A percentile compares a stretch with the other conserved stretches of the same genome.
phyloP scores from a whole-genome alignment of 2,113 vertebrate genomes.

The Zingel zingel region DNA sequence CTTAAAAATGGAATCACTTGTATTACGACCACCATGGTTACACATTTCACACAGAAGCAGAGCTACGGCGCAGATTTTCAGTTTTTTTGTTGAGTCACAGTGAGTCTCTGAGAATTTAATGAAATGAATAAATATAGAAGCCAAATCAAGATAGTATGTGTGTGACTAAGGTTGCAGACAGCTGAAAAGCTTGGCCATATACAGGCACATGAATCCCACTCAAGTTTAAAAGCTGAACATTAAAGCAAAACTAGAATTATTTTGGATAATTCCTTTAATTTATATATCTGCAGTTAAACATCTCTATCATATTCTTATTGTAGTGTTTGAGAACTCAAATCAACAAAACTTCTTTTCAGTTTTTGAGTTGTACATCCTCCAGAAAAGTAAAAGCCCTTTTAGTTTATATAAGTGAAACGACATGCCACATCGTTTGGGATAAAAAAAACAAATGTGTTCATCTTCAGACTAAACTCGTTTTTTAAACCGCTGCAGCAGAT shows the following conservation, averaged over 20 bases:
- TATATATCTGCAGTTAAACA: neutral
- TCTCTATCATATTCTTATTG: neutral
- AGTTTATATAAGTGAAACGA: conserved; percentile 5
- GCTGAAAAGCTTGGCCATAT: neutral
- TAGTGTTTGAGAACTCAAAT: conserved; percentile 8
- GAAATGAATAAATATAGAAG: conserved; percentile 29
- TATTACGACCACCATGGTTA: neutral
- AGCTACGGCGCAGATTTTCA: neutral
- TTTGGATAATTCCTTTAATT: neutral
- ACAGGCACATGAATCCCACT: neutral
- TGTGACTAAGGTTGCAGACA: neutral
- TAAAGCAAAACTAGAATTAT: neutral
- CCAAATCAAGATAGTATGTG: conserved; percentile 7
- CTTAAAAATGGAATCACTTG: neutral
- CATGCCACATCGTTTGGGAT: conserved; percentile 31
- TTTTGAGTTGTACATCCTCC: neutral
- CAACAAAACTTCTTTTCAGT: neutral
- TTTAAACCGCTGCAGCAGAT: conserved; percentile 18
- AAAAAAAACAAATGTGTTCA: conserved; percentile 42
- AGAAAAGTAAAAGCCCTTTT: neutral
- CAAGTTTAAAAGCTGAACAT: neutral
- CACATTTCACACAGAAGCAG: conserved; percentile 17
- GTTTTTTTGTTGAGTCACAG: conserved; percentile 15
- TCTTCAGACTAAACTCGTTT: conserved; percentile 20
- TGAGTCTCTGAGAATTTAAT: conserved; percentile 22